Evolutionary conservation across 2,888 invertebrate genomes (phyloP).

Genomic region (Rhamnusium bicolor): DNA sequence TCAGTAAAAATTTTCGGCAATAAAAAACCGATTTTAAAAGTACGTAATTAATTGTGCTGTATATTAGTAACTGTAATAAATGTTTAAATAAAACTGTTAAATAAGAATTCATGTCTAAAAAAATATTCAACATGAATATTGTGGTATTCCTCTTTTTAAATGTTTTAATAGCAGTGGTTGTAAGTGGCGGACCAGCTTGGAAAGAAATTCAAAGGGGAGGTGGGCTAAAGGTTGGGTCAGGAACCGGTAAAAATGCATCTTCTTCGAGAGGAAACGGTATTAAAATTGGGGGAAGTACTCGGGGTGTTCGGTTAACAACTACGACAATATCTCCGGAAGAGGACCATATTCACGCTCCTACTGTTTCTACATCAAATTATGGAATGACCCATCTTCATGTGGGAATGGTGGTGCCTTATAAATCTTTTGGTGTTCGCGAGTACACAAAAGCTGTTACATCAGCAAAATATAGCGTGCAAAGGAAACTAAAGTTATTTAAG

Average conservation of each 20-base stretch:
- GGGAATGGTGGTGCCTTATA: conserved; percentile 85
- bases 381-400: conserved; percentile 72
- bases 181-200: conserved; percentile 70
- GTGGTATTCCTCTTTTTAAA: conserved; percentile 65
- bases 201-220: conserved; percentile 68
- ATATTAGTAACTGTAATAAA: conserved; percentile 3
- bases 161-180: conserved; percentile 66
- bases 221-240: conserved; percentile 65
- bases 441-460: conserved; percentile 81
- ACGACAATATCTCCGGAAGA: conserved; percentile 63
- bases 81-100: conserved; percentile 20
- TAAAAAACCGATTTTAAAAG: not conserved
- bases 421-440: conserved; percentile 82
- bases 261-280: conserved; percentile 66
- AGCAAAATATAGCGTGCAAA: conserved; percentile 78
- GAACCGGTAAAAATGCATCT: conserved; percentile 62
- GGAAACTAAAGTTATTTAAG: conserved; percentile 80
- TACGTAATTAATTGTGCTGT: not conserved
- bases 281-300: conserved; percentile 64
- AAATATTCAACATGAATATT: conserved; percentile 60
- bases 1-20: not conserved
- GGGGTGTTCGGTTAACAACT: conserved; percentile 59
- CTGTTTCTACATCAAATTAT: conserved; percentile 54
- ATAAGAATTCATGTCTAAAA: conserved; percentile 25
- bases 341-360: conserved; percentile 63